Conservation (phyloP, 2,888 invertebrate genomes). For the Operophtera brumata region DNA sequence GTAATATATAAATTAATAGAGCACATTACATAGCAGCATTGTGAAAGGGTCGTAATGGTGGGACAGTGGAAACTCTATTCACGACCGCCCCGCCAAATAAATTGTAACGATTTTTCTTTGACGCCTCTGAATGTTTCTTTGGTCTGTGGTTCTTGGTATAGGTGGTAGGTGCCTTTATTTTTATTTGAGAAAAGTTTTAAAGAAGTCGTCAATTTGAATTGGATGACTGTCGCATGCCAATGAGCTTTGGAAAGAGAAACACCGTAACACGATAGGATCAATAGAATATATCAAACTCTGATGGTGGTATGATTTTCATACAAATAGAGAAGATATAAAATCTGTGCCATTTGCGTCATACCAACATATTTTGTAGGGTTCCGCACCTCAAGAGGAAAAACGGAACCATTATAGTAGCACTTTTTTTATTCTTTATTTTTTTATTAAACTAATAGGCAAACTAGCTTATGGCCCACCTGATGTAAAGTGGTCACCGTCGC, state of each 20-base stretch:
- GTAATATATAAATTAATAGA: conserved; percentile 47
- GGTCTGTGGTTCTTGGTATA: conserved; percentile 36
- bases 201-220: conserved; percentile 1
- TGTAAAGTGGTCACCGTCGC: too few relatives aligned
- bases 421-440: too few relatives aligned
- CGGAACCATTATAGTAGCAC: too few relatives aligned
- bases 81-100: conserved; percentile 61
- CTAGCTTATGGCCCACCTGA: too few relatives aligned
- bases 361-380: too few relatives aligned
- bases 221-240: conserved; percentile 2
- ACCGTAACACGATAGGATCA: neutral
- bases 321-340: too few relatives aligned
- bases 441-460: too few relatives aligned
- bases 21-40: conserved; percentile 49
- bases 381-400: too few relatives aligned
- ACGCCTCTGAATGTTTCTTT: conserved; percentile 66
- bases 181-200: neutral
- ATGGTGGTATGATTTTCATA: neutral
- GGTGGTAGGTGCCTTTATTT: conserved; percentile 9
- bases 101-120: conserved; percentile 75
- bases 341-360: too few relatives aligned
- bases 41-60: conserved; percentile 54
- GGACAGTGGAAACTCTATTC: conserved; percentile 61
- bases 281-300: neutral
- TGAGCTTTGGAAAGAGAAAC: conserved; percentile 3